Conservation (phyloP, 2,888 invertebrate genomes). For the Cephus pygmeus region DNA sequence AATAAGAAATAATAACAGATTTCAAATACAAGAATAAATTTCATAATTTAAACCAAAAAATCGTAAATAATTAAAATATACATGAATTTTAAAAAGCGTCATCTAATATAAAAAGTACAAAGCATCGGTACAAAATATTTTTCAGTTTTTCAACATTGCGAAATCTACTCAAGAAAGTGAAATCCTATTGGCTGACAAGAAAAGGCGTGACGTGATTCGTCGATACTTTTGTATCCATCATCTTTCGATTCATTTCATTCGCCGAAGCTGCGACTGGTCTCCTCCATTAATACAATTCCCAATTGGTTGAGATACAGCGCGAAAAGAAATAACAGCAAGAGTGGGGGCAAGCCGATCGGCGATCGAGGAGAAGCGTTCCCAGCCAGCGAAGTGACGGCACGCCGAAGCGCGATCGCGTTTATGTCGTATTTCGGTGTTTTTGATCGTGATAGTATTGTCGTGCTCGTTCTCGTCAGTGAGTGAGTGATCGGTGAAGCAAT, state of each 20-base stretch:
- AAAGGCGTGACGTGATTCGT: background rate
- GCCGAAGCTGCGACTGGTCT: background rate
- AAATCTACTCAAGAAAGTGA: background rate
- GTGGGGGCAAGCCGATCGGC: constrained; percentile 26
- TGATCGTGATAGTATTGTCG: constrained; percentile 20
- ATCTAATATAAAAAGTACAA: background rate
- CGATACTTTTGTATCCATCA: background rate
- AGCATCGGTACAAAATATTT: background rate
- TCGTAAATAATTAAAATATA: background rate
- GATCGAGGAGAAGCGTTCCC: constrained; percentile 18
- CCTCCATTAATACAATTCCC: background rate
- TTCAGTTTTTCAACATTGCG: too few relatives aligned
- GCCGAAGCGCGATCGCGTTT: constrained; percentile 41
- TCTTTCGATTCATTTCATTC: background rate
- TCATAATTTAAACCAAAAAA: background rate
- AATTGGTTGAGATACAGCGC: background rate
- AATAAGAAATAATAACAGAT: background rate
- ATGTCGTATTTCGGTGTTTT: constrained; percentile 47
- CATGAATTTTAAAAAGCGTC: background rate
- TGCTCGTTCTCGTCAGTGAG: constrained; percentile 22
- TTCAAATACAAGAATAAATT: background rate
- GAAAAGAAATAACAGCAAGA: constrained; percentile 11
- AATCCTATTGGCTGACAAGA: background rate
- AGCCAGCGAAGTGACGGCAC: constrained; percentile 40
- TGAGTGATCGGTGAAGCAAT: constrained; percentile 18